These are phyloP conservation scores for Plagodis pulveraria DNA, from an alignment of 2,888 invertebrate species.

Conservation along the genomic window DNA sequence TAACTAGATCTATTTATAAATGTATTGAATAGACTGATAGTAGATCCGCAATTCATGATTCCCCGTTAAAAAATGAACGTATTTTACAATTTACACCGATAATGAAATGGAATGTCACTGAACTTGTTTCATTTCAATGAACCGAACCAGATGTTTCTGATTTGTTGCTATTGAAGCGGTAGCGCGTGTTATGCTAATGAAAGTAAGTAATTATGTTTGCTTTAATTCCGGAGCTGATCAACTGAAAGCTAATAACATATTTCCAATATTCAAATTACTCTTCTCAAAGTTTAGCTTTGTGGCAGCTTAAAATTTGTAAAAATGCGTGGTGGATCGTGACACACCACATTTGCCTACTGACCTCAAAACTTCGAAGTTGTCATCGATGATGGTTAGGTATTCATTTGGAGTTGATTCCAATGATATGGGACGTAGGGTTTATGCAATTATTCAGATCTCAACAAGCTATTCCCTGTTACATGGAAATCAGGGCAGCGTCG, in stretches of 20 bases:
- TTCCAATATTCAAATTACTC: constrained; percentile 2
- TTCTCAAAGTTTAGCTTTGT: background rate
- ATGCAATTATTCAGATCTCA: constrained; percentile 19
- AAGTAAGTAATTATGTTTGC: constrained; percentile 30
- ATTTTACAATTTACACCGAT: constrained; percentile 34
- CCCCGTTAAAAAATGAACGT: constrained; percentile 14
- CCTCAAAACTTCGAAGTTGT: background rate
- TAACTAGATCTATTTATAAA: too few relatives aligned
- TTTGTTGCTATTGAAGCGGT: constrained; percentile 37
- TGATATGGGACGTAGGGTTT: constrained; percentile 10
- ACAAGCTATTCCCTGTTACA: constrained; percentile 29
- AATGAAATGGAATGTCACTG: constrained; percentile 40
- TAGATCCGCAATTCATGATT: background rate
- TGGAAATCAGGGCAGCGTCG: constrained; percentile 37
- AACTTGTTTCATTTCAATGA: constrained; percentile 43
- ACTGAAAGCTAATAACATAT: constrained; percentile 15
- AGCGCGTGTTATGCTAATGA: constrained; percentile 36
- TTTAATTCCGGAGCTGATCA: constrained; percentile 13
- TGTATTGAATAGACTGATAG: background rate
- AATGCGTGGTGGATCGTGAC: background rate
- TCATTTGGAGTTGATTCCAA: constrained; percentile 12
- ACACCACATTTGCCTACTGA: background rate
- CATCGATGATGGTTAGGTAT: background rate
- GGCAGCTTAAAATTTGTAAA: background rate
- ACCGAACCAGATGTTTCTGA: constrained; percentile 41